Evolutionary conservation across 2,113 vertebrate species (phyloP).

Genomic region (Chroicocephalus ridibundus): DNA sequence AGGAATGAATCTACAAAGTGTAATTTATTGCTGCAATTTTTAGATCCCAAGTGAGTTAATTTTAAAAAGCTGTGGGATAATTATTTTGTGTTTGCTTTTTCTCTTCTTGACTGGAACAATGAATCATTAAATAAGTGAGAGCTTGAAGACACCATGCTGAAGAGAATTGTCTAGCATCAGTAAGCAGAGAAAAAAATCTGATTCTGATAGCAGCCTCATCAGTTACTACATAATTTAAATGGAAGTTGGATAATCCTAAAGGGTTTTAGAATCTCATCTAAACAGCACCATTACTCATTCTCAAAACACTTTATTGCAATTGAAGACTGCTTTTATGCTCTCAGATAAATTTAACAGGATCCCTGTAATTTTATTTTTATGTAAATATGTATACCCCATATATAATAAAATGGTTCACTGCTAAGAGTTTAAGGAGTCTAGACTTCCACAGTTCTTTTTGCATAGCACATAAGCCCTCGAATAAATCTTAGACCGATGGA

Average conservation of each 20-base stretch:
- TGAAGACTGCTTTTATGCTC: neutral
- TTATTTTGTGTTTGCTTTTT: conserved; percentile 4
- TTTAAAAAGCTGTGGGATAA: conserved; percentile 17
- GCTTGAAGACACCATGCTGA: conserved; percentile 35
- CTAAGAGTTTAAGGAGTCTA: neutral
- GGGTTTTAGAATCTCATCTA: conserved; percentile 59
- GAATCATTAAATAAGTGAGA: conserved; percentile 55
- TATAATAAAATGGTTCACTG: conserved; percentile 30
- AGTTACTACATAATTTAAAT: conserved; percentile 62
- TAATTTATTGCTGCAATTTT: conserved; percentile 39
- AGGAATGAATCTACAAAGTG: neutral
- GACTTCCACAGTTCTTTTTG: neutral
- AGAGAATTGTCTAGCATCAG: conserved; percentile 47
- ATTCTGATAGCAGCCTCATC: conserved; percentile 54
- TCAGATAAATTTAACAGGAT: conserved; percentile 53
- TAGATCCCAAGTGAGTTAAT: conserved; percentile 15
- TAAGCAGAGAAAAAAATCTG: conserved; percentile 55
- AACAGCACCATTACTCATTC: conserved; percentile 43
- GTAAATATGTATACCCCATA: conserved; percentile 24
- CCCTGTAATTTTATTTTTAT: conserved; percentile 52
- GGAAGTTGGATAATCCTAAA: conserved; percentile 52
- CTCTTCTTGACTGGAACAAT: conserved; percentile 31
- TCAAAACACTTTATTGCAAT: conserved; percentile 43
- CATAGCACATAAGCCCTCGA: neutral
- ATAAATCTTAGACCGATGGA: neutral